phyloP scores from a whole-genome alignment of 2,797 vertebrate genomes.

The Chaenodraco wilsoni region DNA sequence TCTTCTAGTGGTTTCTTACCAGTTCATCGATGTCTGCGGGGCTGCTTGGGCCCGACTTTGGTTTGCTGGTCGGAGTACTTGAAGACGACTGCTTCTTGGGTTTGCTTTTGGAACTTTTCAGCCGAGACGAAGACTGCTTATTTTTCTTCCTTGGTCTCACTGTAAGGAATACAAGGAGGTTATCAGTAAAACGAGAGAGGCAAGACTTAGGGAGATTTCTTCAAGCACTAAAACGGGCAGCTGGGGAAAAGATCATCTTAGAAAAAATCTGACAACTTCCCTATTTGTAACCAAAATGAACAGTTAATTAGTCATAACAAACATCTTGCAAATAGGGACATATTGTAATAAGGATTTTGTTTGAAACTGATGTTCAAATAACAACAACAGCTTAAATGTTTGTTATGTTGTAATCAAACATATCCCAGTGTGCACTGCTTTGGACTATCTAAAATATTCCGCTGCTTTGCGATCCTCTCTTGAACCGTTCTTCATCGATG shows the following conservation, averaged over 20 bases:
- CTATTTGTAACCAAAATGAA: background rate
- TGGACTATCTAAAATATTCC: background rate
- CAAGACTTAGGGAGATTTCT: background rate
- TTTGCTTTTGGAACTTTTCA: conserved; percentile 83
- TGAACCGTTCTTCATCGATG: conserved; percentile 5
- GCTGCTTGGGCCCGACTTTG: conserved; percentile 78
- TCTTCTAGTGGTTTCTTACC: conserved; percentile 79
- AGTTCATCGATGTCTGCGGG: conserved; percentile 93
- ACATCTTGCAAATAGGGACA: background rate
- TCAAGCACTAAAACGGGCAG: background rate
- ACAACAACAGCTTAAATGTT: background rate
- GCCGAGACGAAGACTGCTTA: conserved; percentile 81
- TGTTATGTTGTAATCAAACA: background rate
- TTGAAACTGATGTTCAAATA: background rate
- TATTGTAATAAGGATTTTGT: background rate
- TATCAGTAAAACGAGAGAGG: background rate
- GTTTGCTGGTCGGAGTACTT: conserved; percentile 70
- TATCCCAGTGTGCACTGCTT: background rate
- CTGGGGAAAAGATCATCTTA: background rate
- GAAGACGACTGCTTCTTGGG: conserved; percentile 85
- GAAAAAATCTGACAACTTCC: too few species aligned
- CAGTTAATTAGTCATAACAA: background rate
- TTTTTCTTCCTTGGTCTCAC: conserved; percentile 92
- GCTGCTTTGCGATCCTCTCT: background rate
- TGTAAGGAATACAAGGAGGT: conserved; percentile 61